phyloP scores from a whole-genome alignment of 1,140 invertebrate genomes.

The Onthophagus taurus region DNA sequence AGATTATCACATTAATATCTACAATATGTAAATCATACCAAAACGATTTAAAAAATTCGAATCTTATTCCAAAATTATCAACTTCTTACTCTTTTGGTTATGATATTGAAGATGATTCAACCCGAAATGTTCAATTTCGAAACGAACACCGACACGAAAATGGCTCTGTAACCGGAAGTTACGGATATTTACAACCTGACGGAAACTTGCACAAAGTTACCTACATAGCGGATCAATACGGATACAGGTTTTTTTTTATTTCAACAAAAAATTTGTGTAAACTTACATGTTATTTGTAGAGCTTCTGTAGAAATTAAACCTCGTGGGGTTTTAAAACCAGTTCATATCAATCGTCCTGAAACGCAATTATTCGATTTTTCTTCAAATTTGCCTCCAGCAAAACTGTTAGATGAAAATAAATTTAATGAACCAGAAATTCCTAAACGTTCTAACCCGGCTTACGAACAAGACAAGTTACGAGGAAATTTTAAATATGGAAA shows the following conservation, averaged over 20 bases:
- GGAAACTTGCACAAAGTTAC: constrained; percentile 46
- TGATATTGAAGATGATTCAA: constrained; percentile 49
- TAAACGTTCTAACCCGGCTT: too few species aligned
- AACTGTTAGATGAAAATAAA: background rate
- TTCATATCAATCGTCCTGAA: background rate
- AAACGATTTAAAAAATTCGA: too few species aligned
- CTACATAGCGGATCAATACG: constrained; percentile 52
- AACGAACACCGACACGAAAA: constrained; percentile 53
- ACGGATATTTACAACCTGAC: constrained; percentile 54
- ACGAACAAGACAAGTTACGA: too few species aligned
- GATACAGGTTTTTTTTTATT: constrained; percentile 47
- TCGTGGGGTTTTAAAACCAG: background rate
- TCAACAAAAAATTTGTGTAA: too few species aligned
- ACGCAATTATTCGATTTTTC: background rate
- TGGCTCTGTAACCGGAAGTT: constrained; percentile 56
- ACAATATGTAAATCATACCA: too few species aligned
- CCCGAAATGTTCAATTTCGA: constrained; percentile 55
- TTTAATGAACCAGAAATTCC: background rate
- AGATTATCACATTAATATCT: too few species aligned
- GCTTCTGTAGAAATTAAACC: constrained; percentile 9
- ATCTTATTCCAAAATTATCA: too few species aligned
- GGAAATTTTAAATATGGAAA: too few species aligned
- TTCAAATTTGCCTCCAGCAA: background rate
- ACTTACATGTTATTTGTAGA: constrained; percentile 10
- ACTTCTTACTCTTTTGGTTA: constrained; percentile 62